Evolutionary conservation across 1,140 invertebrate genomes (phyloP), one percentile per base, ranked within the genome.

Genomic region (Steinernema khuongi): DNA sequence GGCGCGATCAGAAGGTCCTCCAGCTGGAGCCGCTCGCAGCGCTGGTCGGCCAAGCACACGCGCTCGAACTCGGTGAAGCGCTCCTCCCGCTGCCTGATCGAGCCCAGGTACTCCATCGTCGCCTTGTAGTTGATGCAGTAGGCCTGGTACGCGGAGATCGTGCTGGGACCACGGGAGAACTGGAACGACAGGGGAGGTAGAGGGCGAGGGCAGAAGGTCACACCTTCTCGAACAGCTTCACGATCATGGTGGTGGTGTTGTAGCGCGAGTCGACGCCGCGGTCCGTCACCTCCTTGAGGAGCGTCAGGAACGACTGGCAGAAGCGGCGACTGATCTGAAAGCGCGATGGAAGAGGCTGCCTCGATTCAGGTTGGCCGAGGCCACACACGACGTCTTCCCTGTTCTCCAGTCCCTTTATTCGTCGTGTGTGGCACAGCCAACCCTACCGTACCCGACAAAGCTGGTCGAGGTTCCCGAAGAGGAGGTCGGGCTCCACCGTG

Each of bases 381-480:
- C n/a, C n/a, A n/a, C n/a, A n/a, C n/a, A n/a, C n/a, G n/a, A n/a
- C n/a, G n/a, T n/a, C n/a, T n/a, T n/a, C n/a, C n/a, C n/a, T n/a
- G n/a, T n/a, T n/a, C n/a, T n/a, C n/a, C n/a, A n/a, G n/a, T n/a
- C n/a, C n/a, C n/a, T n/a, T n/a, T n/a, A n/a, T n/a, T n/a, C n/a
- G n/a, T n/a, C n/a, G n/a, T n/a, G n/a, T n/a, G n/a, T n/a, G n/a
- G n/a, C n/a, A n/a, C n/a, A n/a, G n/a, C n/a, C n/a, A 11, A 30
- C 31, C 17, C 19, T 33, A 31, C 19, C 28, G 30, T 85, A 90
- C 90, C 81, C 89, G 88, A 79, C 89, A 90, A 0, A 91, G 85
- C 81, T 91, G 90, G 81, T 91, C 90, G 70, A 91, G 83, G 83
- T 91, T 91, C 29, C 90, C 90, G 83, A 91, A 91, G 7, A 91